Base-by-base conservation (phyloP, 1,140 invertebrate species). In the Nomia melanderi region DNA sequence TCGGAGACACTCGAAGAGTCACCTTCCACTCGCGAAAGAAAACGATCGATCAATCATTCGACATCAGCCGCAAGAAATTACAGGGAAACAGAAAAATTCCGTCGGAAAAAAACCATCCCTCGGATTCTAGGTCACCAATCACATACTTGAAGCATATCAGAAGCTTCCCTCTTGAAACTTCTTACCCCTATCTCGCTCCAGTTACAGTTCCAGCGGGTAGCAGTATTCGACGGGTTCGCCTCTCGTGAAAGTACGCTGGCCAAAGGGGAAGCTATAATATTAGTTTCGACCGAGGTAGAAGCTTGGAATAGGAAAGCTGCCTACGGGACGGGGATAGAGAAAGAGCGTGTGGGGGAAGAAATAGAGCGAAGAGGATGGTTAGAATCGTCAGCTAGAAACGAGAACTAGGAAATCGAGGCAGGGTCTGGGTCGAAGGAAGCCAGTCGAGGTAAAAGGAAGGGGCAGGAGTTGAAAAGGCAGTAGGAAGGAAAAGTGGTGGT, bases 181-280 rank as follows among this genome's bases (percentile, higher is more conserved):
- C 59, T 64, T 72, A n/a, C 14, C 53, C 60, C 25, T 47, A 39
- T 78, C 62, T 66, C 70, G 29, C 23, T 33, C 11, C 6, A 39
- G 27, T 33, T 50, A 33, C 20, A 66, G 27, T 53, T 67, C 29
- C 59, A 25, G 1, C 29, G 60, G 41, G 17, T 25, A 72, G 65
- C 36, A 17, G 39, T 59, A 47, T 29, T 47, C 36, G 23, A 47
- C 31, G 60, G n/a, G 78, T 63, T 79, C 64, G 57, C 73, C 65
- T 69, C 73, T 56, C 56, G 57, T 31, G 70, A 67, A 84, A 75
- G 78, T 77, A 57, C 44, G 25, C 54, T 39, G 36, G 25, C 56
- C 44, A 62, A 50, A 65, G 53, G 39, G 78, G 31, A 67, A 54
- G 69, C 54, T 80, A 78, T 84, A 67, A 84, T 84, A 84, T 84